These are phyloP conservation scores for Philaethria dido DNA, from an alignment of 2,888 invertebrate genomes.

Conservation along the genomic window DNA sequence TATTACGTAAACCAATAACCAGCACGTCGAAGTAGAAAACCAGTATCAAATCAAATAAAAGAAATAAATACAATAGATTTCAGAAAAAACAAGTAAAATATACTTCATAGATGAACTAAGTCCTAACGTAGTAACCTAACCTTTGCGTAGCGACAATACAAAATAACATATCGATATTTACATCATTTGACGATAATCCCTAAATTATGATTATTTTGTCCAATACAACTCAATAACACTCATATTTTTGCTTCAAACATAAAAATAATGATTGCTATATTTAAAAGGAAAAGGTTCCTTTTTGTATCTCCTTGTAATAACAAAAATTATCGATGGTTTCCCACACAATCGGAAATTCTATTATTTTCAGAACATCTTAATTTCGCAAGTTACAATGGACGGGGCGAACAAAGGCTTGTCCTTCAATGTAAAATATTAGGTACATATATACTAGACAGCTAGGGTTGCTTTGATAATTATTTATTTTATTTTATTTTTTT, in stretches of 20 bases:
- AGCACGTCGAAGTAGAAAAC: background rate
- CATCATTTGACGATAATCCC: background rate
- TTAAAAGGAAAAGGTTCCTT: background rate
- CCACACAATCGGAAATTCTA: constrained; percentile 46
- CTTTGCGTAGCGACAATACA: background rate
- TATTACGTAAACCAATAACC: background rate
- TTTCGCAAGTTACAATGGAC: constrained; percentile 51
- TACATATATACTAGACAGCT: constrained; percentile 21
- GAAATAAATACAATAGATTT: too few relatives aligned
- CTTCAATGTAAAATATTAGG: constrained; percentile 49
- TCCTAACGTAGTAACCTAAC: too few relatives aligned
- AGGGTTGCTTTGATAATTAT: constrained; percentile 34
- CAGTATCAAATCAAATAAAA: too few relatives aligned
- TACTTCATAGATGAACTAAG: too few relatives aligned
- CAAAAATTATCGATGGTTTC: constrained; percentile 38
- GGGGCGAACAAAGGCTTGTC: constrained; percentile 50
- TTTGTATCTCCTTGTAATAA: constrained; percentile 4
- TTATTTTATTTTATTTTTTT: background rate
- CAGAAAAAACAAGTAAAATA: too few relatives aligned
- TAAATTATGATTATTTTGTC: background rate
- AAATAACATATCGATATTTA: background rate
- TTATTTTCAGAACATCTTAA: constrained; percentile 53
- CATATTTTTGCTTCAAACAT: background rate
- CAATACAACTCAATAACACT: background rate
- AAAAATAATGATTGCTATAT: background rate